phyloP scores from a whole-genome alignment of 2,113 vertebrate species.

The Andinoacara biseriatus region DNA sequence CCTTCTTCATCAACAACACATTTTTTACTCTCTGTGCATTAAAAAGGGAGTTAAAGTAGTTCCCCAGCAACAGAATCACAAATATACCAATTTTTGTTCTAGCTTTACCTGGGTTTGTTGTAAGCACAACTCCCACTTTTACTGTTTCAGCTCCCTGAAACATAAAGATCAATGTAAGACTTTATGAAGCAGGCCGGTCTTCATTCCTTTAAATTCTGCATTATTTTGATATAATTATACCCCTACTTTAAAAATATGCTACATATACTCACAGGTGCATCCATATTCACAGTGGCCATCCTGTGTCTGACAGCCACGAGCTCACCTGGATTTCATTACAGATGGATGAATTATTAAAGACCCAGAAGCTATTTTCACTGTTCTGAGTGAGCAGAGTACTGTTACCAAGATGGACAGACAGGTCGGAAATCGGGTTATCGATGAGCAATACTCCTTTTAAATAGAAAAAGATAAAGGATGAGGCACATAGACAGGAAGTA shows the following conservation, averaged over 20 bases:
- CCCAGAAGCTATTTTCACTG: constrained; percentile 56
- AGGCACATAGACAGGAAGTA: background rate
- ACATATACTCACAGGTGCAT: constrained; percentile 60
- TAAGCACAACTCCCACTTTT: constrained; percentile 62
- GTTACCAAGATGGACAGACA: constrained; percentile 30
- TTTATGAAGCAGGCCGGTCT: background rate
- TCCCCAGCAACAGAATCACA: background rate
- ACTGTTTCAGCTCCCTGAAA: constrained; percentile 39
- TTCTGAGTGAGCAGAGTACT: constrained; percentile 2
- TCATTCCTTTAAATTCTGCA: background rate
- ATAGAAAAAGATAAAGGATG: background rate
- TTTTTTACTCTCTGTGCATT: constrained; percentile 9
- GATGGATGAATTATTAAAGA: constrained; percentile 68
- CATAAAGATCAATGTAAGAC: background rate
- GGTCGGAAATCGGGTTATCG: background rate
- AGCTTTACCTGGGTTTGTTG: constrained; percentile 47
- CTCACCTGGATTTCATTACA: constrained; percentile 59
- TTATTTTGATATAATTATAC: background rate
- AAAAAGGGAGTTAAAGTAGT: background rate
- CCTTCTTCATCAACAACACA: constrained; percentile 48
- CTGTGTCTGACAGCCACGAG: background rate
- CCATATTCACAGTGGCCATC: constrained; percentile 40
- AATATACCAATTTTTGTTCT: background rate
- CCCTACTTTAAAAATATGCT: background rate
- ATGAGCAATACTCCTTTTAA: background rate